Evolutionary conservation across 30 jellyfish, hydroid and myxozoan genomes (phyloP), one percentile per base, ranked within the genome.

Genomic region (Hydra vulgaris): DNA sequence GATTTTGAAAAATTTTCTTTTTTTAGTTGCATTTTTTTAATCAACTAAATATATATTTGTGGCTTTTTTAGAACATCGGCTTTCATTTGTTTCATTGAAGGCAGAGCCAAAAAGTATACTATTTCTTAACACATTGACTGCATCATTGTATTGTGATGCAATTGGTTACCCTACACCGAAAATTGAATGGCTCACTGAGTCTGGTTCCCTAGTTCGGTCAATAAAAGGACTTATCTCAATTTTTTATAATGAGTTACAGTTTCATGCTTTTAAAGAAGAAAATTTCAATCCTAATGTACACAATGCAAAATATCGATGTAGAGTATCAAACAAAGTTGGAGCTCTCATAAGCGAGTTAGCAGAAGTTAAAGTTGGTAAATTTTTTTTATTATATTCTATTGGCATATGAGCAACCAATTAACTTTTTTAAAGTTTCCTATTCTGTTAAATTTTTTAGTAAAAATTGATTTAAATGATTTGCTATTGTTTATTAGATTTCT

Each of bases 321-420:
- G 73, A 18, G 96, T 91, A 23, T 54, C 83, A 26, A 92, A 78
- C 80, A 53, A 23, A 15, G 82, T 84, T 66, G 98, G 98, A 8
- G 73, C 70, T 18, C 74, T 92, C 16, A 89, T 80, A 17, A 92
- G 98, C 76, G 22, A 79, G 56, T 54, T 84, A 23, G 80, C 80
- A 52, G 66, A 26, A 7, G 95, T 86, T 18, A 24, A 82, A 15
- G 98, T 96, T 74, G 90, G 98, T 92, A 84, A 24, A 89, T 16
- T 0, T 73, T 7, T 53, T 25, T 20, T 21, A 53, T 25, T 73
- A 53, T 20, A 22, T n/a, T 20, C 7, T 53, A 17, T 53, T 17
- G 25, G 79, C 15, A 17, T 18, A 17, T 15, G 22, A 16, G 16
- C 17, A 71, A 71, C 23, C 17, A 71, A 15, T 71, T 15, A n/a